Evolutionary conservation across 2,797 vertebrate genomes (phyloP).

Genomic region (Enteromius afrohamiltoni): DNA sequence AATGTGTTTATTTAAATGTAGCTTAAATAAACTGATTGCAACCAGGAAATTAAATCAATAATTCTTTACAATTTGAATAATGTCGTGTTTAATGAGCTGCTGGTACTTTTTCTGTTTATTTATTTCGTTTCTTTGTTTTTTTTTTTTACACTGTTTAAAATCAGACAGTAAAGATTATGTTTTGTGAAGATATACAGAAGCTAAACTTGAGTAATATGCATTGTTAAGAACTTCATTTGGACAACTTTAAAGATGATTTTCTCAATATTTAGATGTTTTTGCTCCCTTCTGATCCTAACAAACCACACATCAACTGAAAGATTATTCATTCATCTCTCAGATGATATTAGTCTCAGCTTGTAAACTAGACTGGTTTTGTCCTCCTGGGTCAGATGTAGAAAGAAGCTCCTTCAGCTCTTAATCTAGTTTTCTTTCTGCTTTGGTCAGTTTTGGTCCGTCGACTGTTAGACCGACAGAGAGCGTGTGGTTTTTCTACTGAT

Average conservation of each 20-base stretch:
- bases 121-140: no score
- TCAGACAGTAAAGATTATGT: neutral
- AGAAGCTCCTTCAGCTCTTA: slow-evolving; percentile 61
- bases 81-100: no score
- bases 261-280: neutral
- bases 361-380: neutral
- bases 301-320: neutral
- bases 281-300: no score
- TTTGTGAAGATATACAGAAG: neutral
- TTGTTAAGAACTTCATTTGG: neutral
- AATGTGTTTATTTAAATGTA: no score
- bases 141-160: no score
- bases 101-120: no score
- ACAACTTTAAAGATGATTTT: neutral
- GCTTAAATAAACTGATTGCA: no score
- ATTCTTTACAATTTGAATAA: no score
- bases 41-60: no score
- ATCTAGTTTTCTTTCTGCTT: slow-evolving; percentile 49
- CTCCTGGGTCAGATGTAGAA: slow-evolving; percentile 66
- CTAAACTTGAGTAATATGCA: neutral
- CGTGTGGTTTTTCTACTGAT: slow-evolving; percentile 43
- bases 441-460: slow-evolving; percentile 50
- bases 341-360: neutral
- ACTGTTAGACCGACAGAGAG: slow-evolving; percentile 55
- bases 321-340: neutral